phyloP scores from a whole-genome alignment of 1,140 invertebrate species.

The Andrena cerasifolii region DNA sequence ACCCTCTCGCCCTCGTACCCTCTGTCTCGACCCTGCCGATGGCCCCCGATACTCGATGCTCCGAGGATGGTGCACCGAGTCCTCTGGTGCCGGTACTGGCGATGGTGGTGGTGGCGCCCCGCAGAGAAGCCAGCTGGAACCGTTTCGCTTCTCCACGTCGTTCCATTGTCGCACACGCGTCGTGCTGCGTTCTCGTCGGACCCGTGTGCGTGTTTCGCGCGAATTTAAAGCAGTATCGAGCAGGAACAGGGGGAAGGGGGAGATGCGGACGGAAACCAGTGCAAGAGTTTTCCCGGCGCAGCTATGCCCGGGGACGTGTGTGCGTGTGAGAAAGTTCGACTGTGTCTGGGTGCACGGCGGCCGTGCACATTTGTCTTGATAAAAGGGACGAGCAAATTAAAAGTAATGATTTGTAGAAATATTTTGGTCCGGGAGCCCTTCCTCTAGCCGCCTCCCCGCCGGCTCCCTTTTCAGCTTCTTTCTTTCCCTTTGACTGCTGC shows the following conservation, averaged over 20 bases:
- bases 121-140: conserved; percentile 72
- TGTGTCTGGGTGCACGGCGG: neutral
- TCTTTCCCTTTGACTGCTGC: neutral
- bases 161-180: conserved; percentile 55
- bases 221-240: conserved; percentile 26
- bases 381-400: conserved; percentile 81
- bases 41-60: conserved; percentile 49
- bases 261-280: neutral
- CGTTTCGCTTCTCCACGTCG: conserved; percentile 37
- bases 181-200: neutral
- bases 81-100: conserved; percentile 6
- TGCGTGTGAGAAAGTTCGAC: conserved; percentile 12
- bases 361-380: conserved; percentile 78
- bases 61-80: conserved; percentile 17
- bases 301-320: no score
- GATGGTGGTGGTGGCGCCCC: conserved; percentile 59
- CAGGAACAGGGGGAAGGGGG: neutral
- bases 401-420: conserved; percentile 84
- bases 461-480: neutral
- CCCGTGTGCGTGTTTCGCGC: conserved; percentile 22
- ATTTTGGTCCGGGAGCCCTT: conserved; percentile 69
- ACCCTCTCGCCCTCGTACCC: conserved; percentile 40
- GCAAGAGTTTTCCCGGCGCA: neutral
- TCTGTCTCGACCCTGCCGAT: conserved; percentile 49
- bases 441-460: neutral